Evolutionary conservation across 1,140 invertebrate genomes (phyloP).

Genomic region (Panulirus ornatus): DNA sequence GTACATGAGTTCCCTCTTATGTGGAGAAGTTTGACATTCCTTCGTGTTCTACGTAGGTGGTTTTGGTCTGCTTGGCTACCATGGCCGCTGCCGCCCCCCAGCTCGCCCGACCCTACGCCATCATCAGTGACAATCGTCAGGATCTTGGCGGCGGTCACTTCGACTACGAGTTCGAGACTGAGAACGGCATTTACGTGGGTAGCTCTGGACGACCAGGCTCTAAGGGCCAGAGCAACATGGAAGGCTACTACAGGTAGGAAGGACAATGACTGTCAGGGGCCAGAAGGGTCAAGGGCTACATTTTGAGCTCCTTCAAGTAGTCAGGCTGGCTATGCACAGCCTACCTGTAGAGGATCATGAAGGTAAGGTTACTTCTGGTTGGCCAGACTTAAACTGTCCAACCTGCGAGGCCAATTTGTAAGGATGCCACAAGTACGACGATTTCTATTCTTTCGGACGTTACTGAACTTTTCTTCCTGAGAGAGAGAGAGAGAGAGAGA

Average conservation of each 20-base stretch:
- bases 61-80: conserved; percentile 36
- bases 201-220: neutral
- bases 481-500: conserved; percentile 12
- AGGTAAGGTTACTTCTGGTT: too few relatives aligned
- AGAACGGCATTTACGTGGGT: conserved; percentile 36
- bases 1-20: too few relatives aligned
- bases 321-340: too few relatives aligned
- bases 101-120: neutral
- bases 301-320: too few relatives aligned
- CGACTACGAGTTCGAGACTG: conserved; percentile 29
- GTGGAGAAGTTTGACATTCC: too few relatives aligned
- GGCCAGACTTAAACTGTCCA: too few relatives aligned
- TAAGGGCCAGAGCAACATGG: conserved; percentile 25
- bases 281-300: too few relatives aligned
- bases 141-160: conserved; percentile 31
- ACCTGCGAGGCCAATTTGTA: too few relatives aligned
- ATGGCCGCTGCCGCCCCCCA: conserved; percentile 40
- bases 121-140: conserved; percentile 8
- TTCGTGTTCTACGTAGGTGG: too few relatives aligned
- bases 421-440: too few relatives aligned
- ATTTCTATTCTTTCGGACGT: neutral
- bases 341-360: too few relatives aligned
- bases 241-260: conserved; percentile 24
- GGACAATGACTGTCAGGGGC: too few relatives aligned
- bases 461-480: neutral